These are phyloP conservation scores for Ypsolopha scabrella DNA, from an alignment of 2,888 invertebrate genomes.

Conservation along the genomic window DNA sequence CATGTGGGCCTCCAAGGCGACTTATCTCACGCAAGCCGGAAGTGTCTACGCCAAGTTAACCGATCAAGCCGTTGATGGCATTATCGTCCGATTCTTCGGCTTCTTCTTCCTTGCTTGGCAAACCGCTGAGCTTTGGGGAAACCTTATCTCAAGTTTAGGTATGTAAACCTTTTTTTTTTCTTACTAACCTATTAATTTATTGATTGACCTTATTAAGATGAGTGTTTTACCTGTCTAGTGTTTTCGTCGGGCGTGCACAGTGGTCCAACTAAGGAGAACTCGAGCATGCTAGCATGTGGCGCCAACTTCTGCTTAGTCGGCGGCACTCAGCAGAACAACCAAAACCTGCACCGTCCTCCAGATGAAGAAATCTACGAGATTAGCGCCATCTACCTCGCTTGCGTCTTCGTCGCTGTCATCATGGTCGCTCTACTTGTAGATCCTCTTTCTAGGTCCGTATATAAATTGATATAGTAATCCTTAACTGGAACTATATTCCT, in stretches of 20 bases:
- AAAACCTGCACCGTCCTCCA: conserved; percentile 83
- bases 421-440: conserved; percentile 91
- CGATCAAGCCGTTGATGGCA: conserved; percentile 88
- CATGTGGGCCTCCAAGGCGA: conserved; percentile 99
- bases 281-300: conserved; percentile 75
- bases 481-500: too few relatives aligned
- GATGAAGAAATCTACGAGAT: conserved; percentile 90
- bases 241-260: conserved; percentile 82
- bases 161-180: conserved; percentile 34
- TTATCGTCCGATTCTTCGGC: conserved; percentile 97
- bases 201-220: not conserved
- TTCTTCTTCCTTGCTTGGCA: conserved; percentile 99
- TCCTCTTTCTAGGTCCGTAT: conserved; percentile 82
- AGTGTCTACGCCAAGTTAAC: conserved; percentile 85
- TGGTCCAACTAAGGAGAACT: conserved; percentile 39
- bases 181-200: not conserved
- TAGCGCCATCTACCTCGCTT: conserved; percentile 88
- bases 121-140: conserved; percentile 96
- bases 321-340: conserved; percentile 73
- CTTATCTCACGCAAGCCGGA: conserved; percentile 95
- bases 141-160: conserved; percentile 94
- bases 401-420: conserved; percentile 86
- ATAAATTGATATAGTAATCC: too few relatives aligned
- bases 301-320: conserved; percentile 86
- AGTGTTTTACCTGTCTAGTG: conserved; percentile 54